These are phyloP conservation scores for Andrena camellia DNA, from an alignment of 2,888 invertebrate genomes.

Conservation along the genomic window DNA sequence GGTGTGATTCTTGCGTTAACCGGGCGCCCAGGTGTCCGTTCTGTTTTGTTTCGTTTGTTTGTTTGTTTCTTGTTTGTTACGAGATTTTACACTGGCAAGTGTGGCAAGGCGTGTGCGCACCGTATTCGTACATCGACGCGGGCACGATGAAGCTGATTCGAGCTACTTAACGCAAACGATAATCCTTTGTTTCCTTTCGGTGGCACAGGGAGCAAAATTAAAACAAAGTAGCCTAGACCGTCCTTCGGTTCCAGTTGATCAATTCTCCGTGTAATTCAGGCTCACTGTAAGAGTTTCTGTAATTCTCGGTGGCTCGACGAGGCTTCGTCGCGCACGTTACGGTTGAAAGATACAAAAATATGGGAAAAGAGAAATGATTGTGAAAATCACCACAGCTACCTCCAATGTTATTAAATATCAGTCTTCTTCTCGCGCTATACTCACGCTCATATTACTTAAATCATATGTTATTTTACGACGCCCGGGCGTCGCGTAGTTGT, in stretches of 20 bases:
- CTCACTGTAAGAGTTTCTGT: not conserved
- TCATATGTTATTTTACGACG: conserved; percentile 56
- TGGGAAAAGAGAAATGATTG: conserved; percentile 63
- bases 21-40: conserved; percentile 62
- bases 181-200: not conserved
- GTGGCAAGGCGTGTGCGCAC: conserved; percentile 57
- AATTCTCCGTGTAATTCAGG: not conserved
- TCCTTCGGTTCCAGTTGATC: not conserved
- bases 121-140: conserved; percentile 31
- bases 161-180: not conserved
- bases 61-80: conserved; percentile 78
- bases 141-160: conserved; percentile 8
- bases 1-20: conserved; percentile 69
- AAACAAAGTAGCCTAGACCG: not conserved
- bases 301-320: not conserved
- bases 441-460: conserved; percentile 69
- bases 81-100: conserved; percentile 74
- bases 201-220: not conserved
- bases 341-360: conserved; percentile 21
- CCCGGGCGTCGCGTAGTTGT: conserved; percentile 27
- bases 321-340: conserved; percentile 3
- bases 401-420: conserved; percentile 81
- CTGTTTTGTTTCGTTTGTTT: conserved; percentile 78
- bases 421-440: conserved; percentile 78
- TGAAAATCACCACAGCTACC: conserved; percentile 83